Conservation (phyloP, 2,888 invertebrate genomes). For the Lasioglossum marginatum region DNA sequence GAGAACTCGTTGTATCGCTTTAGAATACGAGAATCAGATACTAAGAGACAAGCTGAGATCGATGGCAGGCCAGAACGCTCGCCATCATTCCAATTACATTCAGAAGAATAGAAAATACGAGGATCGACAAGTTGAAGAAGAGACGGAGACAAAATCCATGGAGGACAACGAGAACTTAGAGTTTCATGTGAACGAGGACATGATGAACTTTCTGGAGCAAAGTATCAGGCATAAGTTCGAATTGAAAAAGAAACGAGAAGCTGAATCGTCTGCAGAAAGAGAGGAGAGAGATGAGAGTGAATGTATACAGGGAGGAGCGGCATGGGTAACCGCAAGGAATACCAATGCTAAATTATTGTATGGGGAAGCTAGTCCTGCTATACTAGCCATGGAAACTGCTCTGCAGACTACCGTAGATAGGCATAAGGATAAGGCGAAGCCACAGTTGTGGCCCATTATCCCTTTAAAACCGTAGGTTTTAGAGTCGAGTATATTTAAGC, state of each 20-base stretch:
- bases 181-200: constrained; percentile 88
- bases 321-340: constrained; percentile 80
- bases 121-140: neutral
- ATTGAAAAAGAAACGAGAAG: constrained; percentile 76
- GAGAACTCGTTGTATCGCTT: constrained; percentile 80
- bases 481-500: neutral
- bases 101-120: neutral
- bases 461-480: constrained; percentile 85
- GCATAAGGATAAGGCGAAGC: constrained; percentile 87
- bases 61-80: neutral
- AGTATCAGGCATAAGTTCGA: constrained; percentile 87
- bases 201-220: constrained; percentile 87
- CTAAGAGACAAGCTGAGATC: constrained; percentile 68
- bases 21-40: constrained; percentile 80
- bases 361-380: constrained; percentile 88
- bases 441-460: constrained; percentile 90
- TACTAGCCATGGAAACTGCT: constrained; percentile 91
- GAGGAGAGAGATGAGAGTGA: constrained; percentile 38
- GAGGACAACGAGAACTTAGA: constrained; percentile 82
- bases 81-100: neutral
- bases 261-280: constrained; percentile 41
- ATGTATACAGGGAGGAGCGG: constrained; percentile 66
- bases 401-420: constrained; percentile 88
- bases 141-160: constrained; percentile 48
- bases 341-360: constrained; percentile 86